phyloP scores from a whole-genome alignment of 1,140 invertebrate species.

The Zaprionus vittiger region DNA sequence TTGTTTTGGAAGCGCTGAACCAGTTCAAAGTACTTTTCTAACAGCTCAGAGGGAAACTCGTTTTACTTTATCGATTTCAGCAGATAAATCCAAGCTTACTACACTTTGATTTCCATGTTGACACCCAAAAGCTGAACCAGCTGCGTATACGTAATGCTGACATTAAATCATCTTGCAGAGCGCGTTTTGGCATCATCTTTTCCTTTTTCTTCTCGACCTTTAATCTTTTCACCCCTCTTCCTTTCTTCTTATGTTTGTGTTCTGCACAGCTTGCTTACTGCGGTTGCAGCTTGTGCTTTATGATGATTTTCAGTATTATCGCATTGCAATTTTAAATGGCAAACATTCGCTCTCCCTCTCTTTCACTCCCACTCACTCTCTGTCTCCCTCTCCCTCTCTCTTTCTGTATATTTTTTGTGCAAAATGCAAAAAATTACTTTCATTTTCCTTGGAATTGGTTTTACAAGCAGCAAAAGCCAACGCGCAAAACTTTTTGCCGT shows the following conservation, averaged over 20 bases:
- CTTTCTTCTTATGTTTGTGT: not conserved
- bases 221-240: not conserved
- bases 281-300: constrained; percentile 45
- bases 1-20: not conserved
- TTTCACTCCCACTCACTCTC: not conserved
- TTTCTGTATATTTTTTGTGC: constrained; percentile 73
- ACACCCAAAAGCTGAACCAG: constrained; percentile 4
- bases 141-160: constrained; percentile 52
- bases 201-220: not conserved
- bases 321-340: constrained; percentile 76
- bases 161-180: not conserved
- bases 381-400: constrained; percentile 50
- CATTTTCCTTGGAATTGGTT: constrained; percentile 80
- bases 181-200: constrained; percentile 25
- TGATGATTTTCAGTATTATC: constrained; percentile 80
- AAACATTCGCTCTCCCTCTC: constrained; percentile 47
- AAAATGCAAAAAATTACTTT: constrained; percentile 81
- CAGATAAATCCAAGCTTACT: not conserved
- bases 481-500: constrained; percentile 56
- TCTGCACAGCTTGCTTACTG: constrained; percentile 49
- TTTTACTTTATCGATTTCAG: not conserved
- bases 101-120: not conserved
- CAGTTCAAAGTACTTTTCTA: not conserved
- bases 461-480: constrained; percentile 66
- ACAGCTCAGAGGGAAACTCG: not conserved